Evolutionary conservation across 2,888 invertebrate genomes (phyloP).

Genomic region (Odontocolon sp.): DNA sequence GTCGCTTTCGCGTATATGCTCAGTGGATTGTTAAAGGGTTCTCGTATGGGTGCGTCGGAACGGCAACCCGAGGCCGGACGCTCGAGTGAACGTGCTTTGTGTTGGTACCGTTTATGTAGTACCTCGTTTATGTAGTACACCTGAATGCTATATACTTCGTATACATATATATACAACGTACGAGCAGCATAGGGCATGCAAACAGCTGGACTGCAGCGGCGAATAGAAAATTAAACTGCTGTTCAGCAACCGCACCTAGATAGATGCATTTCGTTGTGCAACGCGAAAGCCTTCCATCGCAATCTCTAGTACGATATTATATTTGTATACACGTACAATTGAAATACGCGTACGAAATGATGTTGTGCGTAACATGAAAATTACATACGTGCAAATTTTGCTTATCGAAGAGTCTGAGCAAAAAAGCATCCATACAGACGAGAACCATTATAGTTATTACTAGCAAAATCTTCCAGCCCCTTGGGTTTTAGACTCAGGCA

Average conservation of each 20-base stretch:
- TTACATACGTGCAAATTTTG: too few relatives aligned
- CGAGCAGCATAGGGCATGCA: neutral
- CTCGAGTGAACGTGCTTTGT: conserved; percentile 51
- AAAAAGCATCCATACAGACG: too few relatives aligned
- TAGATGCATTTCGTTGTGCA: conserved; percentile 71
- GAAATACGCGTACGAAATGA: neutral
- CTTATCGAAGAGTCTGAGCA: too few relatives aligned
- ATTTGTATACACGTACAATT: neutral
- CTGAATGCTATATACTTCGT: neutral
- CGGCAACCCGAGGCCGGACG: conserved; percentile 56
- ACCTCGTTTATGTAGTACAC: neutral
- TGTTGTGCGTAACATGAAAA: too few relatives aligned
- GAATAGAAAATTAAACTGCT: conserved; percentile 71
- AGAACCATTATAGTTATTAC: conserved; percentile 35
- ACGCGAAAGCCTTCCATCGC: conserved; percentile 56
- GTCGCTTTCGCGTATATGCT: conserved; percentile 43
- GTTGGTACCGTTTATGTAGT: conserved; percentile 22
- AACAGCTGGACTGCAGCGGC: conserved; percentile 26
- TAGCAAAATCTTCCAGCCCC: conserved; percentile 7
- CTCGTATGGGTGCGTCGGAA: conserved; percentile 24
- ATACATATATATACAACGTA: conserved; percentile 4
- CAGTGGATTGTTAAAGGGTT: conserved; percentile 46
- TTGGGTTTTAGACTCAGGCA: conserved; percentile 8
- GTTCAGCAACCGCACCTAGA: conserved; percentile 66
- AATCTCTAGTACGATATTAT: conserved; percentile 18